Percentiles rank a stretch among this genome's conserved stretches.
phyloP scores from a whole-genome alignment of 2,797 vertebrate genomes.

The Poliocrania exsul region DNA sequence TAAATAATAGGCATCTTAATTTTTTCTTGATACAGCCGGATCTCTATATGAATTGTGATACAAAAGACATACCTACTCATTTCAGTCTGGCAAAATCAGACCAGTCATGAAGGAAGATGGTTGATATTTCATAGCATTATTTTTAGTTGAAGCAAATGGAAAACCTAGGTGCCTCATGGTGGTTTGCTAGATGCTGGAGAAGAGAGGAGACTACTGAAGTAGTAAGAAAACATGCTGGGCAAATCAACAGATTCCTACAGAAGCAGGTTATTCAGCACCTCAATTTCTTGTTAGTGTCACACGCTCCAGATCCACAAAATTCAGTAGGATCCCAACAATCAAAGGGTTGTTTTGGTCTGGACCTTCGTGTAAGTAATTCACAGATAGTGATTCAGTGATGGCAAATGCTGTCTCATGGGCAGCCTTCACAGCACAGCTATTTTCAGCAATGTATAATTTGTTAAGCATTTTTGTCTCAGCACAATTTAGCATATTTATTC shows the following conservation, averaged over 20 bases:
- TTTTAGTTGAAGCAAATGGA: neutral
- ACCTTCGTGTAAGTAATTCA: no score
- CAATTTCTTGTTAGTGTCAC: no score
- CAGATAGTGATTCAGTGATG: neutral
- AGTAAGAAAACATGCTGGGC: neutral
- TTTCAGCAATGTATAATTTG: neutral
- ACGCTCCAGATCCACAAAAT: no score
- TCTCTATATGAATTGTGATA: neutral
- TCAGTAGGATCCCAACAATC: no score
- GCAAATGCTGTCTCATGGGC: neutral
- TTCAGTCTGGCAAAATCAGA: neutral
- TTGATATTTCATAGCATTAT: neutral
- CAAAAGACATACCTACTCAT: neutral
- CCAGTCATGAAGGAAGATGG: neutral
- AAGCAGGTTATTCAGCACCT: neutral
- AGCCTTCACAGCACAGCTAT: neutral
- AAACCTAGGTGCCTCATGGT: neutral
- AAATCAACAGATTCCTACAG: neutral
- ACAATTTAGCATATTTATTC: slow-evolving; percentile 26
- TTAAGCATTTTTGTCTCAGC: neutral
- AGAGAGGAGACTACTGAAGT: neutral
- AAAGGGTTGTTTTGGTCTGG: no score
- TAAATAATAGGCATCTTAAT: neutral
- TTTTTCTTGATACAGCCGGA: neutral
- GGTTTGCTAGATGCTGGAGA: neutral